These are phyloP conservation scores for Ctenoplectra terminalis DNA, from an alignment of 1,140 invertebrate species.

Conservation along the genomic window DNA sequence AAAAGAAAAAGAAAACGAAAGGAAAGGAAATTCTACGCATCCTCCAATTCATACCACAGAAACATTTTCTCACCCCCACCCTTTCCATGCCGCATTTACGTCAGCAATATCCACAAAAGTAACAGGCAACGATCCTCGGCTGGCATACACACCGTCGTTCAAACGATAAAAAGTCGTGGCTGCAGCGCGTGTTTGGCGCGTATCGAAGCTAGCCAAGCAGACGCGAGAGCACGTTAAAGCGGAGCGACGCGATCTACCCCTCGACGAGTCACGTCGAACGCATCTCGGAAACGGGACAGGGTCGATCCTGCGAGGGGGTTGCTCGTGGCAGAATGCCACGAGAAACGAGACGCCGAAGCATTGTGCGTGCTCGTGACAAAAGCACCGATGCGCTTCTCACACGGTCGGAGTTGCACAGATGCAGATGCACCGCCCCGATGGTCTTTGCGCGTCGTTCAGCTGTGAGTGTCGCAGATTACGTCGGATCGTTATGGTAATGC, in stretches of 20 bases:
- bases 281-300: conserved; percentile 40
- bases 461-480: conserved; percentile 4
- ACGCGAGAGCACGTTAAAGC: conserved; percentile 3
- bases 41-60: too few species aligned
- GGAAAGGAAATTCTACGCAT: too few species aligned
- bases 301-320: conserved; percentile 14
- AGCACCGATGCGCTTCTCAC: conserved; percentile 45
- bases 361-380: conserved; percentile 40
- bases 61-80: neutral
- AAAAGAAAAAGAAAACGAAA: too few species aligned
- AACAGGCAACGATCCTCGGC: neutral
- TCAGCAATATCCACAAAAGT: neutral
- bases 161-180: neutral
- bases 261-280: conserved; percentile 41
- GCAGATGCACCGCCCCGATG: neutral
- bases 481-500: conserved; percentile 11
- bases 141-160: neutral
- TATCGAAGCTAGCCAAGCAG: conserved; percentile 7
- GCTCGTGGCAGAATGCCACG: conserved; percentile 44
- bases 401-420: neutral
- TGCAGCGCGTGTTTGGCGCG: neutral
- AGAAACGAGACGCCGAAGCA: conserved; percentile 14
- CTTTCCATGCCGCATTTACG: neutral
- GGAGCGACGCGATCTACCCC: neutral
- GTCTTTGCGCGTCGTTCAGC: neutral